phyloP scores from a whole-genome alignment of 2,888 invertebrate species.

The Apotomis turbidana region DNA sequence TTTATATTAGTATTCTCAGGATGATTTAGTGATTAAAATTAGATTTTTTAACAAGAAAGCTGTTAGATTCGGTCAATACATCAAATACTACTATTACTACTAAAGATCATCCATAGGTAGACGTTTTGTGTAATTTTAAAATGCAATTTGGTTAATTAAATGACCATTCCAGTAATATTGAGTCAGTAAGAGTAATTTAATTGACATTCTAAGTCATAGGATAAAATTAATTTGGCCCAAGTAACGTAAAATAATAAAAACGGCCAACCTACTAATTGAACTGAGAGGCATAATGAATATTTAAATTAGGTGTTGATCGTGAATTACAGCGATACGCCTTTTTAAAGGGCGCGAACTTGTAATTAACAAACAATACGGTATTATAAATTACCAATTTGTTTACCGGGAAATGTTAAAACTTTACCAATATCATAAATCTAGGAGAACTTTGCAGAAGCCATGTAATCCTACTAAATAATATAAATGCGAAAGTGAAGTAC shows the following conservation, averaged over 20 bases:
- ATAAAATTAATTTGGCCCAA: neutral
- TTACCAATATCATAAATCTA: conserved; percentile 38
- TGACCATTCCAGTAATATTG: too few species aligned
- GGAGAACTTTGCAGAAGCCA: conserved; percentile 24
- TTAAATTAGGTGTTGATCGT: conserved; percentile 10
- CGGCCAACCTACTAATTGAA: neutral
- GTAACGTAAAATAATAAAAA: neutral
- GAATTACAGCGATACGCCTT: conserved; percentile 7
- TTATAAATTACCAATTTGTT: conserved; percentile 35
- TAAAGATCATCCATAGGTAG: neutral
- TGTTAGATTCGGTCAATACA: neutral
- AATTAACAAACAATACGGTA: conserved; percentile 20
- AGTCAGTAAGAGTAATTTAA: neutral
- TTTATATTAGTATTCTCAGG: neutral
- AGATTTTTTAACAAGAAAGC: neutral
- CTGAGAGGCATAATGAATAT: neutral
- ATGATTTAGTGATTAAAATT: neutral
- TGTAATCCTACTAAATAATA: neutral
- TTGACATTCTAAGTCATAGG: neutral
- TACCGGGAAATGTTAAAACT: conserved; percentile 28
- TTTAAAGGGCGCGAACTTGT: conserved; percentile 7
- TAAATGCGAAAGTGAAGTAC: too few species aligned
- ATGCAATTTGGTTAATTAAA: too few species aligned
- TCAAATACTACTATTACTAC: neutral
- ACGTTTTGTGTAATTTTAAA: too few species aligned